Conservation (phyloP, 2,888 invertebrate species). For the Platerodrilus igneus region DNA sequence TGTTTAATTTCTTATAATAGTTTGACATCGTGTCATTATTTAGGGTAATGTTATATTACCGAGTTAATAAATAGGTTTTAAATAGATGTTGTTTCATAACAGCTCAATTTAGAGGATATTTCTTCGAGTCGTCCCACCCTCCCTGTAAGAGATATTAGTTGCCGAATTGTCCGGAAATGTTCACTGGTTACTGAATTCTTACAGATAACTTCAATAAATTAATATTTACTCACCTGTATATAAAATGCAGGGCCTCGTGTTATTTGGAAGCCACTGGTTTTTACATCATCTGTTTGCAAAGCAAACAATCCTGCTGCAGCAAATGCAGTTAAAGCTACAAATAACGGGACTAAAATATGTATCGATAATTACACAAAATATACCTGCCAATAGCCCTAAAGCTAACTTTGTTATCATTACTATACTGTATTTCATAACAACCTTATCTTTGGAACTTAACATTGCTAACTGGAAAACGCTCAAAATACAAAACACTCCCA, state of each 20-base stretch:
- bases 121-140: too few relatives aligned
- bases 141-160: too few relatives aligned
- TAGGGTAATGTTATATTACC: too few relatives aligned
- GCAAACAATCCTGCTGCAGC: slow-evolving; percentile 80
- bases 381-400: slow-evolving; percentile 72
- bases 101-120: too few relatives aligned
- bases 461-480: slow-evolving; percentile 81
- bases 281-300: slow-evolving; percentile 74
- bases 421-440: slow-evolving; percentile 71
- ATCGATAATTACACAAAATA: slow-evolving; percentile 30
- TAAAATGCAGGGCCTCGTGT: slow-evolving; percentile 81
- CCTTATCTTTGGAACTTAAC: slow-evolving; percentile 79
- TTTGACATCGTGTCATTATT: too few relatives aligned
- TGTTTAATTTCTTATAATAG: too few relatives aligned
- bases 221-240: slow-evolving; percentile 72
- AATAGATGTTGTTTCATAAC: too few relatives aligned
- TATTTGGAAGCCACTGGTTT: slow-evolving; percentile 66
- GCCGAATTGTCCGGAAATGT: too few relatives aligned
- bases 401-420: slow-evolving; percentile 76
- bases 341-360: background rate
- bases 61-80: too few relatives aligned
- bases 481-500: slow-evolving; percentile 73
- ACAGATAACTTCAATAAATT: too few relatives aligned
- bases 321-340: slow-evolving; percentile 72
- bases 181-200: too few relatives aligned